A percentile compares a stretch with the other conserved stretches of the same genome.
Conservation (phyloP, 2,888 invertebrate genomes). For the Melanostoma scalare region DNA sequence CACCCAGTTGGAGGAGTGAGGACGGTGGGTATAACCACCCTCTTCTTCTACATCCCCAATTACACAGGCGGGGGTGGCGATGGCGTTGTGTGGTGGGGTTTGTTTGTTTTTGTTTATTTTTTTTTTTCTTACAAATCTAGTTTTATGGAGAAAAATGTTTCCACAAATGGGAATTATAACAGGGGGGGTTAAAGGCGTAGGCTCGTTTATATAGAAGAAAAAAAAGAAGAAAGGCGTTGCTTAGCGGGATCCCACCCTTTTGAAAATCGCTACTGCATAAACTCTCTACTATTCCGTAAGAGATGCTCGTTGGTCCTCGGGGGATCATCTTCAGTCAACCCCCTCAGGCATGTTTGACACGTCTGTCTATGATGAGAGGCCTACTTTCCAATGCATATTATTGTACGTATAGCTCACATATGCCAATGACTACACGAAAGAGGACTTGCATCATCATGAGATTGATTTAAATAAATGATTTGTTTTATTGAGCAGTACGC, state of each 20-base stretch:
- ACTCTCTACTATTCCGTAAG: constrained; percentile 29
- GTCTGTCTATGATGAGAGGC: constrained; percentile 48
- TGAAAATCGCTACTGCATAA: constrained; percentile 24
- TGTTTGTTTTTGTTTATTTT: constrained; percentile 14
- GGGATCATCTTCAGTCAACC: constrained; percentile 60
- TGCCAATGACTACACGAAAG: constrained; percentile 23
- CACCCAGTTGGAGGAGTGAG: constrained; percentile 17
- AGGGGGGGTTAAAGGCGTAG: constrained; percentile 45
- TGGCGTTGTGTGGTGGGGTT: constrained; percentile 21
- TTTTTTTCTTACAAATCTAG: constrained; percentile 59
- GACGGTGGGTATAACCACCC: constrained; percentile 43
- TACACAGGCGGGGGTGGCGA: constrained; percentile 35
- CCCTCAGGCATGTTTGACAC: constrained; percentile 64
- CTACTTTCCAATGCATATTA: constrained; percentile 47
- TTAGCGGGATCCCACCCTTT: constrained; percentile 68
- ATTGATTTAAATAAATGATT: constrained; percentile 32
- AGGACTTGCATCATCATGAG: constrained; percentile 41
- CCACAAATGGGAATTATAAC: constrained; percentile 55
- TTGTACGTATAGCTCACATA: constrained; percentile 21
- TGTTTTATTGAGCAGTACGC: constrained; percentile 46
- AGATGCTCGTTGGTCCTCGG: constrained; percentile 65
- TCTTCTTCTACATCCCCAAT: constrained; percentile 43
- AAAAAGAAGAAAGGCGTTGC: constrained; percentile 66
- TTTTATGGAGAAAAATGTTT: constrained; percentile 49
- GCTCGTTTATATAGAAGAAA: constrained; percentile 35